These are phyloP conservation scores for Plectrocnemia conspersa DNA, from an alignment of 1,140 invertebrate genomes.

Conservation along the genomic window DNA sequence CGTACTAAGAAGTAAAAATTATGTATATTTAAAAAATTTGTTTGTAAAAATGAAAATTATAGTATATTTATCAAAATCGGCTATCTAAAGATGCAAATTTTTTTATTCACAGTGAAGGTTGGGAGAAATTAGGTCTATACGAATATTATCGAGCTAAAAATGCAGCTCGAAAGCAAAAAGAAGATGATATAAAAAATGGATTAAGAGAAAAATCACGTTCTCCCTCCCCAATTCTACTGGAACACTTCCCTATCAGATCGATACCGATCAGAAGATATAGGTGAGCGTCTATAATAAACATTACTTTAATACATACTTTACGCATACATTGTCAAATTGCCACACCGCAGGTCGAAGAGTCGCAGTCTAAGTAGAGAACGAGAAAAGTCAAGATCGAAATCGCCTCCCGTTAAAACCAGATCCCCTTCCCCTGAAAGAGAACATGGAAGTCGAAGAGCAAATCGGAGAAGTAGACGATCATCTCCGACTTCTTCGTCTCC, in stretches of 20 bases:
- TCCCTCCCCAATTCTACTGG: slow-evolving; percentile 68
- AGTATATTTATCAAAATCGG: too few species aligned
- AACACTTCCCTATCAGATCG: slow-evolving; percentile 69
- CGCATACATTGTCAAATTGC: not conserved
- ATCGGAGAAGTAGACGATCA: slow-evolving; percentile 37
- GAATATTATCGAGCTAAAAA: slow-evolving; percentile 98
- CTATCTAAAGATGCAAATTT: slow-evolving; percentile 24
- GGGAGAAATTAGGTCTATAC: slow-evolving; percentile 95
- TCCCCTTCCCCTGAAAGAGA: slow-evolving; percentile 42
- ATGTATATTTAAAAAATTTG: too few species aligned
- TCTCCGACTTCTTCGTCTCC: not conserved
- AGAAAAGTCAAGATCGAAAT: slow-evolving; percentile 56
- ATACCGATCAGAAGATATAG: slow-evolving; percentile 69
- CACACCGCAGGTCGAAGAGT: slow-evolving; percentile 50
- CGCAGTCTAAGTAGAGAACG: slow-evolving; percentile 52
- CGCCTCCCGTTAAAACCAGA: slow-evolving; percentile 47
- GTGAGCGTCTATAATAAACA: slow-evolving; percentile 44
- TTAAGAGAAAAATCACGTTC: slow-evolving; percentile 66
- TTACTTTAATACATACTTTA: slow-evolving; percentile 33
- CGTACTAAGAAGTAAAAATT: too few species aligned
- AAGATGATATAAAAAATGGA: slow-evolving; percentile 73
- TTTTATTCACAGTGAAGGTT: slow-evolving; percentile 76
- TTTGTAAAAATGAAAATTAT: too few species aligned
- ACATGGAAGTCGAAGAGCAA: slow-evolving; percentile 37
- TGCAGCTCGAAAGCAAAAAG: slow-evolving; percentile 81